These are phyloP conservation scores for Cirrhinus molitorella DNA, from an alignment of 2,797 vertebrate species.

Conservation along the genomic window DNA sequence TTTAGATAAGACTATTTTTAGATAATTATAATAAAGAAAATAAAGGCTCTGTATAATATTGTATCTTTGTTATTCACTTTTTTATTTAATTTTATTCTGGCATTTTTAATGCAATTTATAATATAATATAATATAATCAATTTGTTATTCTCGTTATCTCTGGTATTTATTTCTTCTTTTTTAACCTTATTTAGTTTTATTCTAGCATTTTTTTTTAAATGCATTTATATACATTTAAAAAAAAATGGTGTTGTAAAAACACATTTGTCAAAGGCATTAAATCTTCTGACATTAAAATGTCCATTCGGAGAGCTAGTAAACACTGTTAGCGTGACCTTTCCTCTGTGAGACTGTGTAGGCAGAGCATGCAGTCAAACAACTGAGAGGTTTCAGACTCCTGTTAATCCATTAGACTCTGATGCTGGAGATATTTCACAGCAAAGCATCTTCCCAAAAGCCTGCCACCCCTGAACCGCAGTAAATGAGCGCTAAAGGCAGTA, in stretches of 20 bases:
- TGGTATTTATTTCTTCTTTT: too few species aligned
- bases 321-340: neutral
- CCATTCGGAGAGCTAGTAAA: neutral
- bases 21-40: too few species aligned
- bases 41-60: too few species aligned
- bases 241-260: neutral
- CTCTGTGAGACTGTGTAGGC: neutral
- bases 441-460: neutral
- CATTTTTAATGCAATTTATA: too few species aligned
- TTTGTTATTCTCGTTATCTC: too few species aligned
- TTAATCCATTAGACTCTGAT: neutral
- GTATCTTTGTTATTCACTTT: too few species aligned
- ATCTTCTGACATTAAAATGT: neutral
- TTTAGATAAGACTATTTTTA: too few species aligned
- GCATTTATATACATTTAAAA: neutral
- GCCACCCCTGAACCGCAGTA: neutral
- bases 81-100: too few species aligned
- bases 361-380: neutral
- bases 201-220: neutral
- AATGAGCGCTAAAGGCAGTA: conserved; percentile 7
- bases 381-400: neutral
- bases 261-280: neutral
- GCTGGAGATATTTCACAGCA: neutral
- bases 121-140: too few species aligned
- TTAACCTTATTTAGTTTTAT: neutral